These are phyloP conservation scores for Cuculus canorus DNA, from an alignment of 2,797 vertebrate species.

Conservation along the genomic window DNA sequence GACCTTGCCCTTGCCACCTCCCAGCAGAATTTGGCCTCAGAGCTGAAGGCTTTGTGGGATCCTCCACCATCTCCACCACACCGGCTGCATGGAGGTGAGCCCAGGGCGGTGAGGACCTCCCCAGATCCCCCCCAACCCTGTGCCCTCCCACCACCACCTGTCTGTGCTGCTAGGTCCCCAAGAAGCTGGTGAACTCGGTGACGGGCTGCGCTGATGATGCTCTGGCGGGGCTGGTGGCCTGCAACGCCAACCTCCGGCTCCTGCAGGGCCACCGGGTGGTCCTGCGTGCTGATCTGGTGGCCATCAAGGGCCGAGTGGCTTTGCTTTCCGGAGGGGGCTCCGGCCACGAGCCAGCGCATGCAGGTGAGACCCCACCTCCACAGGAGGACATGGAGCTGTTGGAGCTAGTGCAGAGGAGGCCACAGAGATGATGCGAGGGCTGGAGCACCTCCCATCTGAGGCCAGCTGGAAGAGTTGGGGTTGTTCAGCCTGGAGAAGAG, in stretches of 20 bases:
- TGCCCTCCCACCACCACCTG: background rate
- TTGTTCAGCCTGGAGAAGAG: too few relatives aligned
- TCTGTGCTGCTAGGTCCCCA: conserved; percentile 70
- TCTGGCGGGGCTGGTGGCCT: conserved; percentile 82
- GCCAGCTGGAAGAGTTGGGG: too few relatives aligned
- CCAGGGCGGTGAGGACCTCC: fast-evolving
- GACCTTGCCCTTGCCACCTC: background rate
- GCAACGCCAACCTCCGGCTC: conserved; percentile 76
- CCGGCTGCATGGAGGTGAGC: background rate
- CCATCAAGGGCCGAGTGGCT: conserved; percentile 84
- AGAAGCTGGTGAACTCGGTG: conserved; percentile 86
- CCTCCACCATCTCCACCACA: fast-evolving
- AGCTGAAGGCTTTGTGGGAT: background rate
- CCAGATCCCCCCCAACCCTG: background rate
- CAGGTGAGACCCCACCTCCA: conserved; percentile 72
- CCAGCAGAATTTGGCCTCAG: background rate
- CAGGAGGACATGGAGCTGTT: too few relatives aligned
- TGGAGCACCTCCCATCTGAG: too few relatives aligned
- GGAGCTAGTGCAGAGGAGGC: too few relatives aligned
- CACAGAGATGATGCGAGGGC: too few relatives aligned
- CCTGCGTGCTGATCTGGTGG: conserved; percentile 82
- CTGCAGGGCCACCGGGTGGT: conserved; percentile 87
- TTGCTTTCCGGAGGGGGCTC: conserved; percentile 92
- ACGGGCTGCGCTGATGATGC: conserved; percentile 88
- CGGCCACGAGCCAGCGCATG: conserved; percentile 93